Conservation (phyloP, 2,113 vertebrate genomes). For the Orthonyx spaldingii region DNA sequence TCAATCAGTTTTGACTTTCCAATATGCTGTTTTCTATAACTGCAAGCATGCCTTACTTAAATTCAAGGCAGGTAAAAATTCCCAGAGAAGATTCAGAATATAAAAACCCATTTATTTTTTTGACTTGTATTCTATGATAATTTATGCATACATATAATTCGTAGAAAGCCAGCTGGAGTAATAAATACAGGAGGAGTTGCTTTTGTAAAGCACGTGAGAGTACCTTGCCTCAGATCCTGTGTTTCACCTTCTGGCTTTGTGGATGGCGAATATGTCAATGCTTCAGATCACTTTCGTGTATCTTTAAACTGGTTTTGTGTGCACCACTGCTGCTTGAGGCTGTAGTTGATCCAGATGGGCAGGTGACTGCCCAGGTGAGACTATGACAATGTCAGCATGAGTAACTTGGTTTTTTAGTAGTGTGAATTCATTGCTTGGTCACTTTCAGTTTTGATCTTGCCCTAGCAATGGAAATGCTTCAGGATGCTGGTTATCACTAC, state of each 20-base stretch:
- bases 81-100: not conserved
- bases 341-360: not conserved
- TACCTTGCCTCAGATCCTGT: not conserved
- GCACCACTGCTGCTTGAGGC: not conserved
- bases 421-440: not conserved
- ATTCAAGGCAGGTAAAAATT: not conserved
- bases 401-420: not conserved
- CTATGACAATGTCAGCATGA: not conserved
- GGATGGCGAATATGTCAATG: not conserved
- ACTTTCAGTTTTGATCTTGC: not conserved
- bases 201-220: not conserved
- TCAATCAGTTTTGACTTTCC: not conserved
- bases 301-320: not conserved
- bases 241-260: not conserved
- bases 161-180: not conserved
- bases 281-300: not conserved
- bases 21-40: not conserved
- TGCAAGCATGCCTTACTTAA: not conserved
- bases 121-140: not conserved
- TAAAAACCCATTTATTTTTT: not conserved
- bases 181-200: not conserved
- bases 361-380: not conserved
- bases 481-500: not conserved
- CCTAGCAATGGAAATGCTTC: not conserved
- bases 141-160: not conserved